Evolutionary conservation across 2,797 vertebrate genomes (phyloP).

Genomic region (Atherinosoma microstoma): DNA sequence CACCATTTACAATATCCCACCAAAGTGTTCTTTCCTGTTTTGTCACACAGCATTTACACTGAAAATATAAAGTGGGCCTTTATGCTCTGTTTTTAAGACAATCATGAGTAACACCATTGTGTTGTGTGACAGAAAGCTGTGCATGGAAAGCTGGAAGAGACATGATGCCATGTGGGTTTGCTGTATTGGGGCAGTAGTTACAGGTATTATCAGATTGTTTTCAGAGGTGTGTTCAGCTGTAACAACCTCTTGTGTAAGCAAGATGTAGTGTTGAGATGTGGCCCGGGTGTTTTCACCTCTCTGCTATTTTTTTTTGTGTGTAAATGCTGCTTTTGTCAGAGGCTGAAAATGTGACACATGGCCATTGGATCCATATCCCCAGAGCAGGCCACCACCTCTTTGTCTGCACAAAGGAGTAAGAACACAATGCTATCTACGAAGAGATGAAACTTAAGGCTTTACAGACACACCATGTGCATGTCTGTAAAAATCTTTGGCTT

Average conservation of each 20-base stretch:
- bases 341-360: background rate
- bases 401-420: background rate
- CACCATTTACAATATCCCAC: constrained; percentile 26
- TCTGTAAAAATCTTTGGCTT: background rate
- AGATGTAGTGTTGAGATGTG: constrained; percentile 22
- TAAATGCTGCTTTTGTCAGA: background rate
- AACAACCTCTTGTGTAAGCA: constrained; percentile 14
- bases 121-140: background rate
- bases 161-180: constrained; percentile 3
- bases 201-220: constrained; percentile 23
- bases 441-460: background rate
- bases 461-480: background rate
- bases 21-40: constrained; percentile 33
- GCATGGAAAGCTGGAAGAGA: constrained; percentile 11
- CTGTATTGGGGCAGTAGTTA: constrained; percentile 15
- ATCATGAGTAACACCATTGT: background rate
- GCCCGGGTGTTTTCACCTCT: constrained; percentile 15
- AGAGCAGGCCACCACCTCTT: background rate
- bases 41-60: constrained; percentile 11
- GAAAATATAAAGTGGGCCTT: constrained; percentile 3
- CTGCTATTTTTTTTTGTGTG: constrained; percentile 13
- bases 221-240: constrained; percentile 19
- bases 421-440: background rate
- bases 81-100: background rate
- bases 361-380: background rate